Base-by-base conservation (phyloP, 2,888 invertebrate species). In the Drosophila suboccidentalis region DNA sequence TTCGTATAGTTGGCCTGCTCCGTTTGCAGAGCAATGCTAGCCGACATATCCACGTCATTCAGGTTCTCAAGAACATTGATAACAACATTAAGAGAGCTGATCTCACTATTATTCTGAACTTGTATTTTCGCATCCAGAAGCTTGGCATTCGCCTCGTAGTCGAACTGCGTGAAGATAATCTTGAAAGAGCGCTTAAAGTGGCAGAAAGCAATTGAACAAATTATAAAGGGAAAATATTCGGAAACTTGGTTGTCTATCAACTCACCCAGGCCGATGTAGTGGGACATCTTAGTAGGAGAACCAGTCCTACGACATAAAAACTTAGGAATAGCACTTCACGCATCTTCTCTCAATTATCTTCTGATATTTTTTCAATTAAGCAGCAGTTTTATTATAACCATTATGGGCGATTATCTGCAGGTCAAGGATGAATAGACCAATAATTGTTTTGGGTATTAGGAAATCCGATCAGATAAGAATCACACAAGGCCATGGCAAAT, bases 181-280 rank as follows among this genome's bases (percentile, higher is more conserved):
- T 90, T 89, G 44, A 91, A 92, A 3, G 90, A 87, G 19, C 91
- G 89, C 92, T 92, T 8, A 50, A 64, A 11, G 6, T 4, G 1
- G 15, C 4, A 17, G 11, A 38, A 22, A 3, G 9, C n/a, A 19
- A 57, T 13, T 1, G 3, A 13, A 26, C 0, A 43, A 43, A 39
- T 17, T 17, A n/a, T 0, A 0, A 29, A 34, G 29, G 13, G n/a
- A 11, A 22, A 15, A 3, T 22, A 50, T n/a, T 13, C 22, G 11
- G 0, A 8, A 9, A 10, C 32, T 17, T 29, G 1, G n/a, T 10
- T 1, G 1, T 6, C 0, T 11, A 11, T 17, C 0, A 57, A 54
- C 90, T 90, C 69, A 92, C 92, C 91, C 92, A 91, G 17, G 76
- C 90, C 46, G 65, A 66, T 29, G 69, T 74, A 17, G 47, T 39